phyloP scores from a whole-genome alignment of 2,113 vertebrate genomes.

The Myotis davidii region DNA sequence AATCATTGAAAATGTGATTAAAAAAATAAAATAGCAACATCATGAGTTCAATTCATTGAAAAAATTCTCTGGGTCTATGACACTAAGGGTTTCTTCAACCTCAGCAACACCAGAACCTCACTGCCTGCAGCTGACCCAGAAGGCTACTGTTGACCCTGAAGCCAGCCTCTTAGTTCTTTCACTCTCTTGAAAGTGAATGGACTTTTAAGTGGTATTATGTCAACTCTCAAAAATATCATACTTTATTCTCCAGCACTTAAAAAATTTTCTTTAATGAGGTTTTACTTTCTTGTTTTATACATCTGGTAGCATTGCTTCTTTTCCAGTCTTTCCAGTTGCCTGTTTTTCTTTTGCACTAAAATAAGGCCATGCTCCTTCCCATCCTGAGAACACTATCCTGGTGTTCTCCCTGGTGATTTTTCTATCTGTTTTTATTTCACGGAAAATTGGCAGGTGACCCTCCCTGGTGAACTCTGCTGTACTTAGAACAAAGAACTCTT shows the following conservation, averaged over 20 bases:
- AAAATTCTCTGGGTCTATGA: constrained; percentile 59
- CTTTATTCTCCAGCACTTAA: rapidly evolving
- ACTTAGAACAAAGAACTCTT: no score
- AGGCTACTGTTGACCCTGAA: constrained; percentile 70
- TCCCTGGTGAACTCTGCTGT: no score
- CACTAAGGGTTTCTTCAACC: constrained; percentile 90
- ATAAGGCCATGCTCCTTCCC: not conserved
- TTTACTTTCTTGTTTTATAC: not conserved
- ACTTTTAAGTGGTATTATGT: not conserved
- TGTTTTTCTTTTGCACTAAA: not conserved
- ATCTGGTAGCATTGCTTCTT: not conserved
- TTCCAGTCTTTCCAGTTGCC: not conserved
- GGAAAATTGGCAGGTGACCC: not conserved
- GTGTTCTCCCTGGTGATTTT: not conserved
- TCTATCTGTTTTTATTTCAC: not conserved
- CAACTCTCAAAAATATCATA: rapidly evolving
- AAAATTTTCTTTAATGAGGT: not conserved
- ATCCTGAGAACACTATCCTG: rapidly evolving
- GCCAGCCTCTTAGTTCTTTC: constrained; percentile 59
- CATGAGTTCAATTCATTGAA: not conserved
- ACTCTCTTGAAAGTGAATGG: rapidly evolving
- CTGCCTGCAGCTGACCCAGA: constrained; percentile 79
- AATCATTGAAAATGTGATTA: no score
- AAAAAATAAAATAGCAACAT: constrained; percentile 31
- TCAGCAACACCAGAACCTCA: constrained; percentile 86